Evolutionary conservation across 2,113 vertebrate genomes (phyloP).

Genomic region (Dipodomys merriami): DNA sequence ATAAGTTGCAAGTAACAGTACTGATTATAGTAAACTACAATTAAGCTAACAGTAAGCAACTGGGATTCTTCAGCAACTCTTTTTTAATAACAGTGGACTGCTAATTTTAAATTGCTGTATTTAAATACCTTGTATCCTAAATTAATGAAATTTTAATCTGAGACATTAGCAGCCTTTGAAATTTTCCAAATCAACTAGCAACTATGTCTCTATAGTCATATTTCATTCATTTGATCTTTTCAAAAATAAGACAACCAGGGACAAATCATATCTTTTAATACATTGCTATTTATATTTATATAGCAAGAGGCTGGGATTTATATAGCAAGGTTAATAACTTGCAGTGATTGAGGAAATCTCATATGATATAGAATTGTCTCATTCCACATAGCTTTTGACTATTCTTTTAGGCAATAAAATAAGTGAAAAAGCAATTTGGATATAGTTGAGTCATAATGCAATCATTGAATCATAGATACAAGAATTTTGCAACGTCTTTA

Average conservation of each 20-base stretch:
- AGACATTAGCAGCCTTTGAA: conserved; percentile 32
- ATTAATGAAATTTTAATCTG: conserved; percentile 59
- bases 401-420: neutral
- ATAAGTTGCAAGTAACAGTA: conserved; percentile 10
- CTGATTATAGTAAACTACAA: conserved; percentile 46
- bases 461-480: neutral
- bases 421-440: neutral
- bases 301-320: neutral
- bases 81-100: neutral
- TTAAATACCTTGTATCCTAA: conserved; percentile 52
- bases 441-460: neutral
- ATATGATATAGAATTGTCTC: neutral
- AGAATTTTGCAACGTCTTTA: neutral
- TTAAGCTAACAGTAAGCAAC: conserved; percentile 48
- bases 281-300: conserved; percentile 47
- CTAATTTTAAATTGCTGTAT: conserved; percentile 38
- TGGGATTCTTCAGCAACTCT: conserved; percentile 41
- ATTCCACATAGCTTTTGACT: neutral
- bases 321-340: neutral
- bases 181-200: conserved; percentile 30
- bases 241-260: conserved; percentile 23
- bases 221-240: conserved; percentile 44
- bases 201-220: neutral
- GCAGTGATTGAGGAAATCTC: neutral
- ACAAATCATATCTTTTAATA: conserved; percentile 53